Evolutionary conservation across 53 echinoderm and acorn worm species (phyloP).

Genomic region (Astropecten irregularis): DNA sequence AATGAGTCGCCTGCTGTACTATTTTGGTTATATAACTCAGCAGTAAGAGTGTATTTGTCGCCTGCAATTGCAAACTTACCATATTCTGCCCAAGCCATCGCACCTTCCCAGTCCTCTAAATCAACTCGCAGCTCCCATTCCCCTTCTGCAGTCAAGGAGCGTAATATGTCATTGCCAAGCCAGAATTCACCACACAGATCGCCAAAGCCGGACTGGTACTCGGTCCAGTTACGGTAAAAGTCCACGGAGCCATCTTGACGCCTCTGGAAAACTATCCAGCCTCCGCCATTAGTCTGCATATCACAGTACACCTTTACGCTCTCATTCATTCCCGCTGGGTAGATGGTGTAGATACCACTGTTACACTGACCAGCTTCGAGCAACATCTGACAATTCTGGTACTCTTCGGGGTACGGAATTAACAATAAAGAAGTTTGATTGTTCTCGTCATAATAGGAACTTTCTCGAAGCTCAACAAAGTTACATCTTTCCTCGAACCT

Average conservation of each 20-base stretch:
- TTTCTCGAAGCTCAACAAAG: not conserved
- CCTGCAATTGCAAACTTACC: slow-evolving; percentile 17
- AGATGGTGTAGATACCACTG: slow-evolving; percentile 19
- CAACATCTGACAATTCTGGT: not conserved
- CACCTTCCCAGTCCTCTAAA: slow-evolving; percentile 7
- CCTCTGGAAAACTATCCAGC: slow-evolving; percentile 15
- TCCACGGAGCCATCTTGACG: slow-evolving; percentile 3
- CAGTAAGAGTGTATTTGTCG: not conserved
- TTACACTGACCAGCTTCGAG: not conserved
- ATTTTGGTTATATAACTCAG: not conserved
- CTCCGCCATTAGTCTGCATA: not conserved
- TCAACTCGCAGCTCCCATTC: slow-evolving; percentile 24
- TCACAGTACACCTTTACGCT: slow-evolving; percentile 13
- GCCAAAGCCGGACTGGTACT: slow-evolving; percentile 12
- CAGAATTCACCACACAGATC: slow-evolving; percentile 36
- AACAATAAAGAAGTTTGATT: not conserved
- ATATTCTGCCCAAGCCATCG: slow-evolving; percentile 11
- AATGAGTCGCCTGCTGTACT: slow-evolving; percentile 11
- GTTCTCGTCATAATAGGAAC: not conserved
- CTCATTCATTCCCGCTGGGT: not conserved
- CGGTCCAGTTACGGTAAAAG: not conserved
- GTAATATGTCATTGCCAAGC: slow-evolving; percentile 16
- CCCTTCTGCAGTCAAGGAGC: not conserved
- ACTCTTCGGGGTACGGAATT: not conserved
- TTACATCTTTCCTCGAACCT: not conserved